A percentile compares a stretch with the other conserved stretches of the same genome.
phyloP scores from a whole-genome alignment of 2,888 invertebrate species.

The Heliconius erato region DNA sequence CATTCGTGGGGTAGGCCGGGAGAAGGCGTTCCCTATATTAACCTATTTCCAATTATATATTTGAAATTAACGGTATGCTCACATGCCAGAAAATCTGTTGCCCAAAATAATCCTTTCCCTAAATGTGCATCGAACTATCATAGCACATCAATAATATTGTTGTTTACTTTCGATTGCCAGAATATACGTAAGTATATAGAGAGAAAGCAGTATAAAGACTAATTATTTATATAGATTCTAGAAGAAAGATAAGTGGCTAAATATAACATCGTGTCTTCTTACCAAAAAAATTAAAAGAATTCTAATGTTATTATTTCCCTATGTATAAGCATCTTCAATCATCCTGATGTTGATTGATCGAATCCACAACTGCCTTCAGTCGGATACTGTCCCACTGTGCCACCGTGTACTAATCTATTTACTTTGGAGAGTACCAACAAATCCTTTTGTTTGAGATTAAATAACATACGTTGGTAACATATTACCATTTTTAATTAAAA shows the following conservation, averaged over 20 bases:
- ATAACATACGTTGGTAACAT: neutral
- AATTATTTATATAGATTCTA: neutral
- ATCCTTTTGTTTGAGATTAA: neutral
- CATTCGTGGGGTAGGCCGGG: neutral
- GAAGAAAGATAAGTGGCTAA: neutral
- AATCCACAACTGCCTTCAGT: neutral
- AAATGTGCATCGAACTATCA: neutral
- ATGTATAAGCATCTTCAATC: neutral
- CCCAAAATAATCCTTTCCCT: no score
- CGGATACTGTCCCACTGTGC: no score
- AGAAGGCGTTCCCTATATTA: neutral
- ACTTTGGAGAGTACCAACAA: neutral
- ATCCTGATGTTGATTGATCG: neutral
- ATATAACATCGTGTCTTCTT: no score
- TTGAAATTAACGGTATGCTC: neutral
- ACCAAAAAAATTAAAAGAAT: no score
- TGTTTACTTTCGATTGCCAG: no score
- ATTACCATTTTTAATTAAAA: neutral
- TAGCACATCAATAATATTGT: no score
- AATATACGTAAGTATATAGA: no score
- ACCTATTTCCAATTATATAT: neutral
- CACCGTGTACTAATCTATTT: neutral
- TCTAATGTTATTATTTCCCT: no score
- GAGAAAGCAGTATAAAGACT: neutral
- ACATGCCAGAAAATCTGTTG: neutral